Base-by-base conservation (phyloP, 2,113 vertebrate genomes). In the Phocoena phocoena region DNA sequence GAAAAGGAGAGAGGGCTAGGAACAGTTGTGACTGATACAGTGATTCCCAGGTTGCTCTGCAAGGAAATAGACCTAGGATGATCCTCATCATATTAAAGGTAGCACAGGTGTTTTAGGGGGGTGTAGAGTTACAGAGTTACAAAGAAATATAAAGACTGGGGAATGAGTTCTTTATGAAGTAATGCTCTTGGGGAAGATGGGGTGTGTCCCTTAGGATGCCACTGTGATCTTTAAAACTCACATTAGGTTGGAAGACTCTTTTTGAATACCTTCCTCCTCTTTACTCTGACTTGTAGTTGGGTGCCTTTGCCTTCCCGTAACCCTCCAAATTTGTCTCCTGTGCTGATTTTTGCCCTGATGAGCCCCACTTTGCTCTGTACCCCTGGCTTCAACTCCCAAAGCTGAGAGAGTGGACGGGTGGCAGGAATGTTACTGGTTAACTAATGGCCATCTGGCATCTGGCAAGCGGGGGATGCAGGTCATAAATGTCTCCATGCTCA, bases 391-490 rank as follows among this genome's bases (percentile, higher is more conserved):
- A 5, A 68, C 70, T 70, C 81, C 63, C 63, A 31, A 23, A 79
- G 92, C 88, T 28, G n/a, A 31, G 73, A 88, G 79, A 60, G 79
- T 38, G 58, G 83, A 77, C 2, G 28, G 76, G 44, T 86, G 88
- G 93, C 41, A 14, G 76, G 84, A 44, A 89, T 93, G 83, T 96
- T 96, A 86, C 77, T 36, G 82, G 74, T 96, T 96, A 93, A 95
- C 93, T 88, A 93, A 96, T 95, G 79, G 93, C 97, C 44, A 36
- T 92, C 80, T 96, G 81, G 93, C 97, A 97, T 97, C 97, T 98
- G 97, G 96, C 95, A 96, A 94, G 84, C 89, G 5, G 88, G 86
- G 95, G 53, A 93, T 5, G 53, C 79, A 81, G 98, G 98, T 98
- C 98, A 97, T 95, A 87, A 44, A 93, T 92, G 97, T 96, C 96